These are phyloP conservation scores for Hemiprocne comata DNA, from an alignment of 2,113 vertebrate species.

Conservation along the genomic window DNA sequence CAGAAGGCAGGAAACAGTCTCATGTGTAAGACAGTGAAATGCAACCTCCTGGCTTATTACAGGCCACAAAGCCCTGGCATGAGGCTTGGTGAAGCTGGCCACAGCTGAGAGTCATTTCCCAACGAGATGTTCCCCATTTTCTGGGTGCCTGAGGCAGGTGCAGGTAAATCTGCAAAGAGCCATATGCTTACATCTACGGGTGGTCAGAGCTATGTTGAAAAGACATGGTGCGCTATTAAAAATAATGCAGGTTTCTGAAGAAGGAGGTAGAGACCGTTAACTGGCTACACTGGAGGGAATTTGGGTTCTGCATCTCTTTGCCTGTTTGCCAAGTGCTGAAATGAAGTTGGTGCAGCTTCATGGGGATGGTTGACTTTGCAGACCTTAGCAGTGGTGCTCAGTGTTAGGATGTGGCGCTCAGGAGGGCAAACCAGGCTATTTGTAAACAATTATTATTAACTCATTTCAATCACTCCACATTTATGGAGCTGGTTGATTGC, in stretches of 20 bases:
- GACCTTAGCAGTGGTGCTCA: background rate
- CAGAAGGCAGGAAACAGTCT: background rate
- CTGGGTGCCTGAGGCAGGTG: background rate
- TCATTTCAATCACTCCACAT: background rate
- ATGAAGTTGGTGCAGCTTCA: background rate
- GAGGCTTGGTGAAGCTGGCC: background rate
- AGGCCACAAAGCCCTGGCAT: fast-evolving
- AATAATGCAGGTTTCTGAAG: background rate
- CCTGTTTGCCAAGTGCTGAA: background rate
- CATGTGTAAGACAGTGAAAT: fast-evolving
- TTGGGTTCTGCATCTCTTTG: background rate
- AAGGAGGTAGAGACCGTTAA: background rate
- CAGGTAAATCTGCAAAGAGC: background rate
- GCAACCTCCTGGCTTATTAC: background rate
- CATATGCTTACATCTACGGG: background rate
- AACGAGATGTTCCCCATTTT: background rate
- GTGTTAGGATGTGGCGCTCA: background rate
- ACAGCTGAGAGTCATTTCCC: background rate
- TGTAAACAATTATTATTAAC: background rate
- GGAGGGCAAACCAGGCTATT: background rate
- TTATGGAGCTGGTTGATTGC: background rate
- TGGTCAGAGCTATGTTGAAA: fast-evolving
- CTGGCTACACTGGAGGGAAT: background rate
- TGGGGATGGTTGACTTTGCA: background rate
- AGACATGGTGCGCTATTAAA: background rate